Base-by-base conservation (phyloP, 2,888 invertebrate genomes). In the Piscicola geometra region DNA sequence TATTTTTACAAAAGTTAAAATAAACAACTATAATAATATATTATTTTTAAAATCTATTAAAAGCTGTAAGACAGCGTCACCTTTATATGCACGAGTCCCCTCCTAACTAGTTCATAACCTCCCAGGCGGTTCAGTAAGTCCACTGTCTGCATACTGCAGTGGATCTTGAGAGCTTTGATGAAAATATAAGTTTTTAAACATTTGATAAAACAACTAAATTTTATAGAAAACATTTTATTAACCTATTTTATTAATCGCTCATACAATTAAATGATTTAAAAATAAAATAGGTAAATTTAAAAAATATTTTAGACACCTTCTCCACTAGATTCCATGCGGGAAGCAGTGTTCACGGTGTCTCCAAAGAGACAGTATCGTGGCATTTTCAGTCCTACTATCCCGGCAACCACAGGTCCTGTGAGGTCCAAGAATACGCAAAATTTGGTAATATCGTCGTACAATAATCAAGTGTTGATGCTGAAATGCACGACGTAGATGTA, bases 371-470 rank as follows among this genome's bases (percentile, higher is more conserved):
- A 94, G 86, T 94, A 94, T 77, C 94, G 88, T 0, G 94, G 94
- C 94, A 94, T 94, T 76, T 93, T 93, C 75, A 93, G 88, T 3
- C 94, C 93, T 1, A 94, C 93, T 3, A 93, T 93, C 35, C 92
- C 94, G 41, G 94, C 93, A 86, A 77, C 77, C 25, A 76, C 76
- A 5, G 77, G 70, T 21, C 77, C 77, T 73, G 35, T 9, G 41
- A 60, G 25, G n/a, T 5, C 5, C 9, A 41, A 41, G 41, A 41
- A 41, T 9, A n/a, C n/a, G n/a, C n/a, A n/a, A n/a, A n/a, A n/a
- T n/a, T n/a, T n/a, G n/a, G n/a, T n/a, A n/a, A n/a, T n/a, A n/a
- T n/a, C n/a, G n/a, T n/a, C n/a, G n/a, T n/a, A n/a, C n/a, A n/a
- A n/a, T n/a, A n/a, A n/a, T n/a, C n/a, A n/a, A n/a, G n/a, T n/a